Conservation (phyloP, 23 tunicate genomes). For the Styela plicata region DNA sequence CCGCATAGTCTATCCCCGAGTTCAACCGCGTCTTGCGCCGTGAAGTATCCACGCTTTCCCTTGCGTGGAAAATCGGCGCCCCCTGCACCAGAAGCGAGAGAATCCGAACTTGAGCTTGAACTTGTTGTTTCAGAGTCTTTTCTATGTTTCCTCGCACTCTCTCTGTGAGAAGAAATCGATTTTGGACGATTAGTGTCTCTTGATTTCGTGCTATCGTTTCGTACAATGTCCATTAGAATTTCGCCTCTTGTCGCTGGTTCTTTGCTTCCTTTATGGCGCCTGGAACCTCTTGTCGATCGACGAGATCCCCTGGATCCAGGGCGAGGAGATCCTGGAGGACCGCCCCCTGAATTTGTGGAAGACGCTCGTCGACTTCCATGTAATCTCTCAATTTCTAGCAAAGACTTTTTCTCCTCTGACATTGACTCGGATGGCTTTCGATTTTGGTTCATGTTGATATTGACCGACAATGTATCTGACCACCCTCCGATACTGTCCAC, state of each 20-base stretch:
- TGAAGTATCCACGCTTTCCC: conserved; percentile 10
- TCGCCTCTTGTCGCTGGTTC: not conserved
- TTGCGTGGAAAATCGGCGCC: conserved; percentile 3
- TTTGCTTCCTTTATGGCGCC: not conserved
- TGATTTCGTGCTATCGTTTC: conserved; percentile 16
- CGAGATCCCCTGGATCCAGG: conserved; percentile 15
- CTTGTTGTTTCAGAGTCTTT: not conserved
- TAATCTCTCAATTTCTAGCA: not conserved
- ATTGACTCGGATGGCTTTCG: not conserved
- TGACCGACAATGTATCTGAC: not conserved
- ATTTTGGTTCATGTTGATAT: not conserved
- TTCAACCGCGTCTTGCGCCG: conserved; percentile 26
- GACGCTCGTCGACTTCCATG: not conserved
- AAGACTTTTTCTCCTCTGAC: conserved; percentile 8
- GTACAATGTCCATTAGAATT: conserved; percentile 3
- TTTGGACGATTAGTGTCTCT: not conserved
- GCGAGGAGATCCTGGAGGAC: conserved; percentile 19
- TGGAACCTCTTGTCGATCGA: not conserved
- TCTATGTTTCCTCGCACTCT: not conserved
- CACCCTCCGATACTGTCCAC: conserved; percentile 6
- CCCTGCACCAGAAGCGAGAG: not conserved
- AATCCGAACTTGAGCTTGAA: not conserved
- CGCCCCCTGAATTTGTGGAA: not conserved
- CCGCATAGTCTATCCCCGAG: conserved; percentile 20
- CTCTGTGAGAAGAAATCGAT: not conserved